These are phyloP conservation scores for Tetrao urogallus DNA, from an alignment of 2,113 vertebrate species.

Conservation along the genomic window DNA sequence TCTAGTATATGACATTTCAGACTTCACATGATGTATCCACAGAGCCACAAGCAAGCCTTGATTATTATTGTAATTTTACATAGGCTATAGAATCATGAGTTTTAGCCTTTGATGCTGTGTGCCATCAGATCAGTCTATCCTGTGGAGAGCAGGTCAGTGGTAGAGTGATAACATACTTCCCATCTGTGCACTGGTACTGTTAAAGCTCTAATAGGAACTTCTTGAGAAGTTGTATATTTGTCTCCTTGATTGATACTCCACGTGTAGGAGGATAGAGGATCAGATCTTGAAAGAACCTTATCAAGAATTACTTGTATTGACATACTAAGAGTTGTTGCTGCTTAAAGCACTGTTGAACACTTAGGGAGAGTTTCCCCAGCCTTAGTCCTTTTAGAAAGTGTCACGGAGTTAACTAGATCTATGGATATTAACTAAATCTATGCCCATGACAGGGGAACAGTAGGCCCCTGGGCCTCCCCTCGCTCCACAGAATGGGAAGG, in stretches of 20 bases:
- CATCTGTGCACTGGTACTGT: not conserved
- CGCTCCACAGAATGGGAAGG: no score
- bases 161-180: not conserved
- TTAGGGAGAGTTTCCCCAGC: not conserved
- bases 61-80: not conserved
- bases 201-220: not conserved
- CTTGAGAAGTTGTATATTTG: not conserved
- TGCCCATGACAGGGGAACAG: no score
- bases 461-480: no score
- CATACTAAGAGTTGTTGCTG: not conserved
- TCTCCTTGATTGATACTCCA: not conserved
- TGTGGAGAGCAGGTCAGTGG: not conserved
- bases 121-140: not conserved
- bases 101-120: not conserved
- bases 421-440: no score
- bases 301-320: not conserved
- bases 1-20: not conserved
- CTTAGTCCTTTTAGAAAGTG: not conserved
- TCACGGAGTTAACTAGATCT: no score
- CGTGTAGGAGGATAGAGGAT: not conserved
- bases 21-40: not conserved
- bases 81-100: not conserved
- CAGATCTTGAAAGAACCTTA: not conserved
- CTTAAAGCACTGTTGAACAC: not conserved
- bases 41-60: not conserved